A percentile compares a stretch with the other conserved stretches of the same genome.
phyloP scores from a whole-genome alignment of 35 echinoderm and acorn worm species.

The Ophiothrix spiculata region DNA sequence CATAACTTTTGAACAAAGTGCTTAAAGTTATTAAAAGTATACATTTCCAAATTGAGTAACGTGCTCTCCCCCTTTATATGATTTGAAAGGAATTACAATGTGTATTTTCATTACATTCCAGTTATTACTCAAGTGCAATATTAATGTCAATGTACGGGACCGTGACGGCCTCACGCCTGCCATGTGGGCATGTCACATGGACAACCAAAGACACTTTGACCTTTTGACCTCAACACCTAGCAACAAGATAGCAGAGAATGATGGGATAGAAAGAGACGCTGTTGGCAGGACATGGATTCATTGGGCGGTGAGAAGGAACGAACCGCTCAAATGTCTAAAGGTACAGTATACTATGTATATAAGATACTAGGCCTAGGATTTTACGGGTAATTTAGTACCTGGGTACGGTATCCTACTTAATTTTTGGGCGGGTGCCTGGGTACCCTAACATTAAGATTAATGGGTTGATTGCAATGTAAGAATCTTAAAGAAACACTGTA shows the following conservation, averaged over 20 bases:
- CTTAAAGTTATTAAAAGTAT: too few relatives aligned
- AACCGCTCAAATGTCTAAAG: slow-evolving; percentile 57
- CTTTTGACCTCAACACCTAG: slow-evolving; percentile 27
- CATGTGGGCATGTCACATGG: slow-evolving; percentile 90
- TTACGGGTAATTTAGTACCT: too few relatives aligned
- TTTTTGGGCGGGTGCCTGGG: too few relatives aligned
- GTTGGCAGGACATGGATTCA: slow-evolving; percentile 89
- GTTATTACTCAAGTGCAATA: slow-evolving; percentile 64
- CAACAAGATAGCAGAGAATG: slow-evolving; percentile 58
- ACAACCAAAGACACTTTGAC: slow-evolving; percentile 80
- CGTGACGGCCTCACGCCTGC: slow-evolving; percentile 80
- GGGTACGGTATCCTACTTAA: too few relatives aligned
- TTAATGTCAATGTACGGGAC: slow-evolving; percentile 56
- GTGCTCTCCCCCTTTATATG: too few relatives aligned
- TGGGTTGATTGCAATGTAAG: too few relatives aligned
- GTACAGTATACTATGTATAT: slow-evolving; percentile 6
- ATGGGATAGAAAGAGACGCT: slow-evolving; percentile 83
- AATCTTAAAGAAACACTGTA: too few relatives aligned
- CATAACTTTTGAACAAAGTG: too few relatives aligned
- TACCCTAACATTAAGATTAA: too few relatives aligned
- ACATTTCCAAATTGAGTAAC: too few relatives aligned
- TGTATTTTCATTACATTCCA: too few relatives aligned
- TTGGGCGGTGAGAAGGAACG: slow-evolving; percentile 62
- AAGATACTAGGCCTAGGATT: background rate
- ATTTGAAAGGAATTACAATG: too few relatives aligned